Evolutionary conservation across 2,797 vertebrate genomes (phyloP), one percentile per base, ranked within the genome.

Genomic region (Peromyscus nudipes): DNA sequence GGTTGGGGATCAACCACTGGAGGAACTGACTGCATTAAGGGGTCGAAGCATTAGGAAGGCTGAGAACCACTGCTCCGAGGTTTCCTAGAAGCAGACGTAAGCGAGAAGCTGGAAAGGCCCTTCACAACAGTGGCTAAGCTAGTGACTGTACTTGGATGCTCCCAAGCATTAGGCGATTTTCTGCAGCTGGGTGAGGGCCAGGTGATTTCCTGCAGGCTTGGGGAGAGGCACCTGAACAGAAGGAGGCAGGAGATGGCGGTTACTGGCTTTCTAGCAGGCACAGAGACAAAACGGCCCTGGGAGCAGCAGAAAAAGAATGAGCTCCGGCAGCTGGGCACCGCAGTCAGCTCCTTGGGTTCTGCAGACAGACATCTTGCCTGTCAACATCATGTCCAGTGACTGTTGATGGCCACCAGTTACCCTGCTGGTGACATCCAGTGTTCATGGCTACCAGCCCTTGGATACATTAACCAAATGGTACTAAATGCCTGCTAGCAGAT

Each of bases 11-110:
- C n/a, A 4, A 4, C n/a, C n/a, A 71, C 69, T 23, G 25, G 13
- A 37, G 19, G 69, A 40, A 40, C 23, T 40, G 23, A 73, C 37
- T 40, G 37, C 8, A 75, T 75, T 43, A 40, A 73, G 71, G 71
- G 71, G 21, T 75, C 11, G 12, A 25, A 75, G 71, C 71, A 75
- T 75, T 27, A 43, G 37, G 11, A 75, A 27, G 37, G 71, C 71
- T 43, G 37, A 75, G 37, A 43, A 75, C 37, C 37, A 37, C 17
- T 37, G 17, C n/a, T 60, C 60, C 6, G 52, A 65, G 17, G 69
- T 73, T 57, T 92, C 71, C 75, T 62, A 64, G 43, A 84, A 95
- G 49, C 84, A 86, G 79, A 71, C 92, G 87, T 83, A n/a, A 29
- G 77, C 86, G 81, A 64, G 88, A 73, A 19, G 80, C 76, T 81